phyloP scores from a whole-genome alignment of 1,140 invertebrate genomes.

The Temnothorax longispinosus region DNA sequence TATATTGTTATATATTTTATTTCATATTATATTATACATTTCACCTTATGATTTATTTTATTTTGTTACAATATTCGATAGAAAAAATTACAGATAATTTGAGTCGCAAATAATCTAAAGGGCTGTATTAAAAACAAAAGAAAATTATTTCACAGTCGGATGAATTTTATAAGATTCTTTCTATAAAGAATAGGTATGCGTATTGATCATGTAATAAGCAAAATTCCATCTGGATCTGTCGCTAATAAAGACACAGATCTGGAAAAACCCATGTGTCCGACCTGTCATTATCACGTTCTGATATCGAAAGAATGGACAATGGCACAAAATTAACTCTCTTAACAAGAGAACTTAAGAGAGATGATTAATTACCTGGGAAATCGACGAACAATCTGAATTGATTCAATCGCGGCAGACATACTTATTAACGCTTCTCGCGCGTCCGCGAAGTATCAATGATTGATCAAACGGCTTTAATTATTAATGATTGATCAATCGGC shows the following conservation, averaged over 20 bases:
- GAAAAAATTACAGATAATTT: slow-evolving; percentile 1
- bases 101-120: neutral
- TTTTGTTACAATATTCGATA: neutral
- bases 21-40: neutral
- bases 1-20: neutral
- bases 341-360: neutral
- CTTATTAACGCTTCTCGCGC: neutral
- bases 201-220: slow-evolving; percentile 6
- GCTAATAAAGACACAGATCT: slow-evolving; percentile 1
- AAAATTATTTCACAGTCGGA: neutral
- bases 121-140: too few relatives aligned
- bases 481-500: slow-evolving; percentile 1
- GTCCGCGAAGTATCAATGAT: neutral
- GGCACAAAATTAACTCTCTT: neutral
- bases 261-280: neutral
- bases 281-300: neutral
- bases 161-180: neutral
- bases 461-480: neutral
- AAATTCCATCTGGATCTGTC: neutral
- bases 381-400: neutral
- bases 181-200: neutral
- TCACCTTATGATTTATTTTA: neutral
- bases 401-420: neutral
- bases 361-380: slow-evolving; percentile 8
- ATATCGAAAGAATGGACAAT: neutral